Evolutionary conservation across 1,140 invertebrate species (phyloP).

Genomic region (Oryzaephilus surinamensis): DNA sequence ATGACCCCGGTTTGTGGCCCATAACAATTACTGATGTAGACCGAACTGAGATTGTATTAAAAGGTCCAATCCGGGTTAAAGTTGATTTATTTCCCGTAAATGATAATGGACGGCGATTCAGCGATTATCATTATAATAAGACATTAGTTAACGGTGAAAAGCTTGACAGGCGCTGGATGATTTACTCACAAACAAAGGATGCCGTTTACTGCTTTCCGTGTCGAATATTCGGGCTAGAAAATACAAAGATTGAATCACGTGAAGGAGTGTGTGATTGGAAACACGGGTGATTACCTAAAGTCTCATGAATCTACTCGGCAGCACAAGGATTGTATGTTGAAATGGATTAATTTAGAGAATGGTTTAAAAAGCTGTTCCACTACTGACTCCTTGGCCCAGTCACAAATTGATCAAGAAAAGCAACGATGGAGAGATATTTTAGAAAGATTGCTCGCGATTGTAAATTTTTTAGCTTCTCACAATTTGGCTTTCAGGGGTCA

Average conservation of each 20-base stretch:
- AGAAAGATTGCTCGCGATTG: no score
- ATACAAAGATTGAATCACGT: constrained; percentile 13
- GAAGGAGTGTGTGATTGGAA: no score
- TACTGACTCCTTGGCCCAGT: no score
- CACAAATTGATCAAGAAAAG: no score
- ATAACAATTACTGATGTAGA: constrained; percentile 4
- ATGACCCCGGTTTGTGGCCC: background rate
- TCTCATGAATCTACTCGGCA: no score
- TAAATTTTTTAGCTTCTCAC: no score
- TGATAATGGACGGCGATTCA: constrained; percentile 9
- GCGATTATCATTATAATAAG: constrained; percentile 10
- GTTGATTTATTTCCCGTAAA: constrained; percentile 10
- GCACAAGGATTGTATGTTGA: no score
- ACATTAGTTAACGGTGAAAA: constrained; percentile 15
- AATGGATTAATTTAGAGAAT: no score
- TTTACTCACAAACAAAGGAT: constrained; percentile 16
- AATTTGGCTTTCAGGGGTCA: no score
- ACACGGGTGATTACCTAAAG: constrained; percentile 11
- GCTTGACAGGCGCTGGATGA: constrained; percentile 13
- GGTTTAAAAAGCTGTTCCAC: no score
- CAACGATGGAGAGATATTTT: no score
- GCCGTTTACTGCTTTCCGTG: constrained; percentile 12
- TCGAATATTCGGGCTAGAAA: constrained; percentile 11
- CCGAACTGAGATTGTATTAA: constrained; percentile 11
- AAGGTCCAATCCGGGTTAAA: constrained; percentile 10